Percentiles rank a stretch among this genome's conserved stretches.
Conservation (phyloP, 2,797 vertebrate species). For the Crypturellus tataupa region DNA sequence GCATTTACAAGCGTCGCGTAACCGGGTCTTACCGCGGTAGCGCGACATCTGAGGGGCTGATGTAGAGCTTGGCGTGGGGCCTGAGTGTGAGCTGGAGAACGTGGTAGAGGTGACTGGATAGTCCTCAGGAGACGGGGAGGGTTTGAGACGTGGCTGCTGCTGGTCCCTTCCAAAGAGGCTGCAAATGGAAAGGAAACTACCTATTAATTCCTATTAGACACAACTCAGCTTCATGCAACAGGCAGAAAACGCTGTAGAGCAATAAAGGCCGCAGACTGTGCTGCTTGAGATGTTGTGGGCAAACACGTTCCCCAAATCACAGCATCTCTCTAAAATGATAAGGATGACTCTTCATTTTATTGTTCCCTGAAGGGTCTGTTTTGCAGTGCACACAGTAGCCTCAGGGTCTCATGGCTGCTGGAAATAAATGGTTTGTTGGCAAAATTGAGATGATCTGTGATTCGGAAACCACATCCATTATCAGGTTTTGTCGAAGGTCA, state of each 20-base stretch:
- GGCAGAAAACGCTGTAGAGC: background rate
- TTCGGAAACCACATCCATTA: constrained; percentile 54
- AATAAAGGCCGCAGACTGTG: background rate
- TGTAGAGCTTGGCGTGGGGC: constrained; percentile 13
- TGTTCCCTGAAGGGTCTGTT: constrained; percentile 34
- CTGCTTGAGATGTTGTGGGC: background rate
- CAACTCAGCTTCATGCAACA: background rate
- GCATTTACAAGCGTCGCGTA: background rate
- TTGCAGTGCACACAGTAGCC: background rate
- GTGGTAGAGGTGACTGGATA: background rate
- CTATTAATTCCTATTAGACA: background rate
- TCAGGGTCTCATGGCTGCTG: constrained; percentile 45
- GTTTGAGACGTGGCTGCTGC: background rate
- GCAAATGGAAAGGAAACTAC: background rate
- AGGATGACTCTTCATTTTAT: constrained; percentile 1
- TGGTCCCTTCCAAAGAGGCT: background rate
- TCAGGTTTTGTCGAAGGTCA: constrained; percentile 66
- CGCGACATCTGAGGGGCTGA: background rate
- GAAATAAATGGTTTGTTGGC: constrained; percentile 57
- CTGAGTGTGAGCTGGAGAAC: background rate
- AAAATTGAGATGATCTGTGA: constrained; percentile 59
- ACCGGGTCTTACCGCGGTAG: background rate
- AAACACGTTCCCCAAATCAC: background rate
- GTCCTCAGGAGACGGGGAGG: background rate
- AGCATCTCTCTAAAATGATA: background rate